phyloP scores from a whole-genome alignment of 2,113 vertebrate genomes.

The Alosa alosa region DNA sequence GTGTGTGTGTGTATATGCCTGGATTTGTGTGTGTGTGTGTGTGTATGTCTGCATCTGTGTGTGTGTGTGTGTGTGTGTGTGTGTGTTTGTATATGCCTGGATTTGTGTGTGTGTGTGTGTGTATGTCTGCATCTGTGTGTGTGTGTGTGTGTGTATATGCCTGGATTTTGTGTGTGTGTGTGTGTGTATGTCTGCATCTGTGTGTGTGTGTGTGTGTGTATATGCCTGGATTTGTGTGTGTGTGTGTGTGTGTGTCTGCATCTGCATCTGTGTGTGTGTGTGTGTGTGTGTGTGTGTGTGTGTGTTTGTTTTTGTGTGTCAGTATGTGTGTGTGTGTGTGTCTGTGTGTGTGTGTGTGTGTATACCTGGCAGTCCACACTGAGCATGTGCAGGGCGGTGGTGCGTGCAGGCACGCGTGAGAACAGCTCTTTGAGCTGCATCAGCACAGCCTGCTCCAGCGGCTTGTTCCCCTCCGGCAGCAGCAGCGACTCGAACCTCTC shows the following conservation, averaged over 20 bases:
- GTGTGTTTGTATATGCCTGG: no score
- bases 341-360: background rate
- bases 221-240: no score
- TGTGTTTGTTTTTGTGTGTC: background rate
- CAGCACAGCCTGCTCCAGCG: constrained; percentile 77
- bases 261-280: no score
- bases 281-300: background rate
- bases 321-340: background rate
- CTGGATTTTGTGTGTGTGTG: background rate
- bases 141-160: no score
- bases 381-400: constrained; percentile 79
- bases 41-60: no score
- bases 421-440: constrained; percentile 73
- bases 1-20: background rate
- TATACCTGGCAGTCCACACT: constrained; percentile 81
- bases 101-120: no score
- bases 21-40: no score
- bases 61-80: no score
- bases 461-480: constrained; percentile 77
- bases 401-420: constrained; percentile 61
- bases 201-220: no score
- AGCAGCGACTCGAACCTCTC: constrained; percentile 72
- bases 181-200: background rate
- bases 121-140: background rate
- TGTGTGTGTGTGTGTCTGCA: no score